These are phyloP conservation scores for Polyommatus iphigenia DNA, from an alignment of 2,888 invertebrate genomes.

Conservation along the genomic window DNA sequence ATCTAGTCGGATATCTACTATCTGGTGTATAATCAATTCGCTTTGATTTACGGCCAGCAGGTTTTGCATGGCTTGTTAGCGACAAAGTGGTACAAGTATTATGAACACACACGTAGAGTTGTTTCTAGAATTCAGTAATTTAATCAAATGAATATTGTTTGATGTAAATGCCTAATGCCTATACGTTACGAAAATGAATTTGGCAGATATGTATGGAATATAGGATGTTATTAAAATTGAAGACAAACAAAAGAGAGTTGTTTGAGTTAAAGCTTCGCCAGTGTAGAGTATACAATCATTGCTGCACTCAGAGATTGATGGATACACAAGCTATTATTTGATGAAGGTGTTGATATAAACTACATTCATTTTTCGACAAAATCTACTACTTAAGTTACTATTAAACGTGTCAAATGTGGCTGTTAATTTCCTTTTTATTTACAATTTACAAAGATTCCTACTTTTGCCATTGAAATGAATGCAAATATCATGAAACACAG, in stretches of 20 bases:
- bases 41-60: conserved; percentile 2
- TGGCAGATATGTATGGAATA: too few relatives aligned
- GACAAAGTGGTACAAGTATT: conserved; percentile 12
- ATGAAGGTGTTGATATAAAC: too few relatives aligned
- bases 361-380: too few relatives aligned
- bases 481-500: neutral
- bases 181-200: too few relatives aligned
- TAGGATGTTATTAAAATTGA: neutral
- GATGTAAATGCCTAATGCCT: neutral
- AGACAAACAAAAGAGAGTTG: neutral
- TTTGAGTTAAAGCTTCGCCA: neutral
- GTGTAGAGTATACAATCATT: neutral
- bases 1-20: conserved; percentile 13
- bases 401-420: too few relatives aligned
- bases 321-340: too few relatives aligned
- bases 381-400: too few relatives aligned
- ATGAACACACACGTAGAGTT: conserved; percentile 6
- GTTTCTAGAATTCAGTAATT: neutral
- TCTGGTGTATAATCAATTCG: conserved; percentile 8
- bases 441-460: neutral
- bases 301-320: too few relatives aligned
- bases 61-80: neutral
- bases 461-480: neutral
- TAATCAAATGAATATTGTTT: neutral
- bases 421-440: too few relatives aligned